Evolutionary conservation across 2,888 invertebrate genomes (phyloP).

Genomic region (Cremastinae sp.): DNA sequence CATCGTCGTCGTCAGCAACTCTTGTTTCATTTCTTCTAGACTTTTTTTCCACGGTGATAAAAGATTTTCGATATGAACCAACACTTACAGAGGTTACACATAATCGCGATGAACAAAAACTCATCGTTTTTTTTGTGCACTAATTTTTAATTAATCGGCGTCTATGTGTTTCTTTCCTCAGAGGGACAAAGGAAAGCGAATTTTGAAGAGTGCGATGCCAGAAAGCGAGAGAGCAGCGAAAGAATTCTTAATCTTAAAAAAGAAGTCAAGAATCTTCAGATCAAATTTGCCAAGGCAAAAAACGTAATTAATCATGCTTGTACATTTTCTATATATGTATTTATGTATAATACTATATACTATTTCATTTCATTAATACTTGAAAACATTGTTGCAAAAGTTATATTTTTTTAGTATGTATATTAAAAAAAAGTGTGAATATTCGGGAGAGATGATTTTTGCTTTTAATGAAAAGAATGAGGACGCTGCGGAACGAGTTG

Average conservation of each 20-base stretch:
- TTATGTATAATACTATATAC: no score
- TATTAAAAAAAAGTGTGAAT: neutral
- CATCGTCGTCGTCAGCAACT: conserved; percentile 2
- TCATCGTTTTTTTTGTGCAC: neutral
- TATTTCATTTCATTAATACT: no score
- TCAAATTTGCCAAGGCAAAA: conserved; percentile 83
- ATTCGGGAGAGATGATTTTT: neutral
- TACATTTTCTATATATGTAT: no score
- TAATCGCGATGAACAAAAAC: no score
- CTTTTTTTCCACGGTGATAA: neutral
- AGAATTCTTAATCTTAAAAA: conserved; percentile 87
- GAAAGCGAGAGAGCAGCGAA: conserved; percentile 87
- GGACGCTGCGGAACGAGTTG: conserved; percentile 70
- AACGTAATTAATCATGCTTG: no score
- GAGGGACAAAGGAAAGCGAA: conserved; percentile 93
- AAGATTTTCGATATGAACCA: conserved; percentile 5
- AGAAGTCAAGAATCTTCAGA: conserved; percentile 85
- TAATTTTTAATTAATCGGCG: conserved; percentile 37
- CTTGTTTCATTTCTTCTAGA: neutral
- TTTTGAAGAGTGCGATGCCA: conserved; percentile 89
- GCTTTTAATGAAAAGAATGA: conserved; percentile 67
- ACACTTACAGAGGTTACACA: no score
- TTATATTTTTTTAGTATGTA: no score
- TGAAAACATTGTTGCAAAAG: no score
- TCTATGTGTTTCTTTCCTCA: conserved; percentile 71